These are phyloP conservation scores for Hemithea aestivaria DNA, from an alignment of 2,888 invertebrate species.

Conservation along the genomic window DNA sequence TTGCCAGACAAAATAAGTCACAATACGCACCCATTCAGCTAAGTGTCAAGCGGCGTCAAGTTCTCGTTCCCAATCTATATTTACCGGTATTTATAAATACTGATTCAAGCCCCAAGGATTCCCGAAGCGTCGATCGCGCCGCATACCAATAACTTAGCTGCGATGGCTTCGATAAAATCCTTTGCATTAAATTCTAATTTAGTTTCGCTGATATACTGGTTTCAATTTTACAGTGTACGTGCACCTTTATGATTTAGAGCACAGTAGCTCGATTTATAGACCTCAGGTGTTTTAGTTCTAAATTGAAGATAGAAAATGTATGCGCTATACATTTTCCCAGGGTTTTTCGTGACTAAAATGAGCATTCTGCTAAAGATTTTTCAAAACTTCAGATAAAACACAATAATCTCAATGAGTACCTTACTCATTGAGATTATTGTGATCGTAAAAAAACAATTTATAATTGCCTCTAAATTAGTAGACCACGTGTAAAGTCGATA, in stretches of 20 bases:
- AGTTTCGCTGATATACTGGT: conserved; percentile 23
- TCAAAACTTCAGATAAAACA: too few relatives aligned
- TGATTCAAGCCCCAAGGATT: conserved; percentile 38
- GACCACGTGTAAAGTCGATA: too few relatives aligned
- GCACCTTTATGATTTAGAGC: conserved; percentile 14
- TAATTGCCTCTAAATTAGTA: too few relatives aligned
- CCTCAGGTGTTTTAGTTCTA: background rate
- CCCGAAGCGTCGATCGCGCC: conserved; percentile 24
- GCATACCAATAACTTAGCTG: conserved; percentile 42
- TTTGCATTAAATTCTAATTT: conserved; percentile 44
- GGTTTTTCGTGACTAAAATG: too few relatives aligned
- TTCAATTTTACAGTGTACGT: conserved; percentile 21
- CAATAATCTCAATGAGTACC: too few relatives aligned
- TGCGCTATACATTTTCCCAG: too few relatives aligned
- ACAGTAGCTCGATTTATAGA: conserved; percentile 7
- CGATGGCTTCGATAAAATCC: conserved; percentile 37
- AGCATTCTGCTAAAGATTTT: too few relatives aligned
- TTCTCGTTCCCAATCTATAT: conserved; percentile 27
- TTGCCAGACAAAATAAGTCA: conserved; percentile 15
- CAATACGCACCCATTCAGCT: conserved; percentile 21
- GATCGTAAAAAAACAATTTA: too few relatives aligned
- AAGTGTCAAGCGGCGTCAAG: conserved; percentile 23
- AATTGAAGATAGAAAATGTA: too few relatives aligned
- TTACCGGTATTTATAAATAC: conserved; percentile 40
- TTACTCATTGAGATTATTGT: too few relatives aligned